These are phyloP conservation scores for Meiosimyza decipiens DNA, from an alignment of 2,888 invertebrate species.

Conservation along the genomic window DNA sequence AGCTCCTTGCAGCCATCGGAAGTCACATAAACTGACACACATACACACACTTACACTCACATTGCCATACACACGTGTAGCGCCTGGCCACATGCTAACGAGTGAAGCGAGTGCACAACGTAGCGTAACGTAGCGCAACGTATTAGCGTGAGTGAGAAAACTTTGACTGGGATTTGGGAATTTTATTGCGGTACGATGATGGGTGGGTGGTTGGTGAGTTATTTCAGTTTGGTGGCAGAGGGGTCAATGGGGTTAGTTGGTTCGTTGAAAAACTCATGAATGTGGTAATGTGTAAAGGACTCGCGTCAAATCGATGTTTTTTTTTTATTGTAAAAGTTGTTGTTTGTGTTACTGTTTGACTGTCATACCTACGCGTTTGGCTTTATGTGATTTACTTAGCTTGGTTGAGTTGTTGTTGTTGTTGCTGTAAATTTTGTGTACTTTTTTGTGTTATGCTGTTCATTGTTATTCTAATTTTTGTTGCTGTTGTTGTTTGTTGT, in stretches of 20 bases:
- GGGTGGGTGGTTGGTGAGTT: background rate
- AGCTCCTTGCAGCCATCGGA: conserved; percentile 43
- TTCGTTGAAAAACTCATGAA: conserved; percentile 25
- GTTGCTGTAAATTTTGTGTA: background rate
- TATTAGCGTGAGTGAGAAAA: background rate
- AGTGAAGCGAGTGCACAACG: background rate
- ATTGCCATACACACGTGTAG: background rate
- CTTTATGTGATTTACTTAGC: conserved; percentile 20
- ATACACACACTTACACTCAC: background rate
- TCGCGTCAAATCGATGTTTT: conserved; percentile 55
- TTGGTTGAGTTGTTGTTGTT: conserved; percentile 15
- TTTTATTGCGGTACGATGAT: too few species aligned
- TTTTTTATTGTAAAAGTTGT: conserved; percentile 18
- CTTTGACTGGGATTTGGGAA: background rate
- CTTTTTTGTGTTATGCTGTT: conserved; percentile 8
- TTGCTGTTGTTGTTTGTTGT: conserved; percentile 3
- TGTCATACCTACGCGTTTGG: conserved; percentile 24
- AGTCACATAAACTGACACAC: conserved; percentile 23
- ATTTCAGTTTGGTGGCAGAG: background rate
- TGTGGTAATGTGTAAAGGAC: conserved; percentile 62
- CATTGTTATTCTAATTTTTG: conserved; percentile 15
- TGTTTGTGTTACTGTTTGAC: conserved; percentile 26
- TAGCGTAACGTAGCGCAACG: conserved; percentile 4
- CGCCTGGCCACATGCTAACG: conserved; percentile 9
- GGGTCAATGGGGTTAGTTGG: background rate